Base-by-base conservation (phyloP, 2,797 vertebrate genomes). In the Podarcis lilfordi region DNA sequence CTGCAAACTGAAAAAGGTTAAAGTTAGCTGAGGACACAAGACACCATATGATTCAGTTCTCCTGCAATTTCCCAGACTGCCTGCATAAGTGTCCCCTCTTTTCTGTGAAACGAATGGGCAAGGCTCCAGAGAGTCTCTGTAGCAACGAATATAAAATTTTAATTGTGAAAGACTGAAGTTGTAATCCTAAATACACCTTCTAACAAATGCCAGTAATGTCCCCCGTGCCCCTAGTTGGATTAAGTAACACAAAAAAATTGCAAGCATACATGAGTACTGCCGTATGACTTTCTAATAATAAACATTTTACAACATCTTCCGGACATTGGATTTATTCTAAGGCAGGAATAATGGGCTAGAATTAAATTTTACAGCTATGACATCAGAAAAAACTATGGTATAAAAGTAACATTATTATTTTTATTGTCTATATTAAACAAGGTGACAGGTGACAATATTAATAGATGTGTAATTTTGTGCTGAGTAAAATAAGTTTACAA, bases 361-460 rank as follows among this genome's bases (percentile, higher is more conserved):
- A 80, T 79, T 84, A 84, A 32, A 83, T 80, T 50, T 90, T 86
- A 37, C 29, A 61, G 45, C n/a, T 82, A 82, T 1, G 4, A 37
- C 7, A 72, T 71, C 89, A 95, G 75, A 77, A 91, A 91, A 80
- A 37, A 43, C 10, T 72, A 27, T 79, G 71, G 2, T 75, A 9
- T 43, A n/a, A 76, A 79, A 4, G 1, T 3, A 90, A 69, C 11
- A 87, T 29, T 84, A 85, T 45, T 68, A 84, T 10, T 61, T 72
- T 74, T 92, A 91, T 84, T 43, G 13, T 61, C 74, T 88, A 19
- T n/a, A 91, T 68, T 87, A 85, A 61, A 40, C 0, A 50, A 91
- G 74, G 10, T 35, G 88, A 75, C 71, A 1, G 19, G 10, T 61
- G 83, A 89, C 83, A 92, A 76, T 0, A 89, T 69, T 4, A 64